A percentile compares a stretch with the other conserved stretches of the same genome.
Conservation (phyloP, 2,888 invertebrate genomes). For the Noctua comes region DNA sequence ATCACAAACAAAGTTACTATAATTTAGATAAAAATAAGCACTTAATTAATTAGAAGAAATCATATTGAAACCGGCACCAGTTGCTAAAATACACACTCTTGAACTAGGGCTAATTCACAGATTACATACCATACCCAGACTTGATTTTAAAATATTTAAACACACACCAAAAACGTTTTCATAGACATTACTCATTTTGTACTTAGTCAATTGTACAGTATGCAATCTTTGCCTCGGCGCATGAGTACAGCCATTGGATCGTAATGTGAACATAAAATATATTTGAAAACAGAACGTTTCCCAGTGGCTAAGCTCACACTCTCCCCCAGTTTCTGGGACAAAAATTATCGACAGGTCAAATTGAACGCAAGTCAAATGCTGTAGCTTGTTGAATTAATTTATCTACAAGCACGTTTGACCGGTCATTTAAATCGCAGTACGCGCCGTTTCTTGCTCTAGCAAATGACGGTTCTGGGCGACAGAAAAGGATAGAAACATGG, state of each 20-base stretch:
- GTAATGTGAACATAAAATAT: not conserved
- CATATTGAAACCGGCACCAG: conserved; percentile 36
- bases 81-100: conserved; percentile 9
- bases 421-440: not conserved
- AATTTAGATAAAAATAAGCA: conserved; percentile 13
- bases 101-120: conserved; percentile 55
- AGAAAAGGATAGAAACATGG: not conserved
- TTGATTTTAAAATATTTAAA: not conserved
- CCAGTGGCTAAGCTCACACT: conserved; percentile 33
- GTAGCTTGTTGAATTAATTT: not conserved
- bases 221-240: conserved; percentile 27
- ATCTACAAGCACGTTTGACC: not conserved
- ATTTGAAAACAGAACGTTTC: not conserved
- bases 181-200: conserved; percentile 2
- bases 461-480: not conserved
- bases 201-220: conserved; percentile 30
- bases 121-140: conserved; percentile 40
- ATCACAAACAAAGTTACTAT: not conserved
- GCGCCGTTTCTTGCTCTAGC: not conserved
- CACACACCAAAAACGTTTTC: not conserved
- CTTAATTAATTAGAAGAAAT: conserved; percentile 21
- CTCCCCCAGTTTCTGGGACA: not conserved
- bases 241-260: conserved; percentile 23
- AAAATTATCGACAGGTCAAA: not conserved
- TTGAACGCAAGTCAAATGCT: not conserved